Percentiles rank a stretch among this genome's conserved stretches.
Evolutionary conservation across 2,113 vertebrate species (phyloP).

Genomic region (Pelusios castaneus): DNA sequence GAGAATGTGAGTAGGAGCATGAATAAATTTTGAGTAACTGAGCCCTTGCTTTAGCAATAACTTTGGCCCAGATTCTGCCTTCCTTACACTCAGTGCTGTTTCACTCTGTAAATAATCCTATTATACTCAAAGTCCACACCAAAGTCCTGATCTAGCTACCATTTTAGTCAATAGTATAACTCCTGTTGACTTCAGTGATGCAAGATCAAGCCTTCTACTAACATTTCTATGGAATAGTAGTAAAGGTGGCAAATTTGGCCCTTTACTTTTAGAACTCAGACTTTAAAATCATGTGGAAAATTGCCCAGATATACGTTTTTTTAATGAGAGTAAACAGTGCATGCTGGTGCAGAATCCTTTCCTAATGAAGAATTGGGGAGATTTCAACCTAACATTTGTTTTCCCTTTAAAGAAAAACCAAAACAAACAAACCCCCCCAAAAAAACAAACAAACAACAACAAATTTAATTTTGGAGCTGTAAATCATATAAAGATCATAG

Average conservation of each 20-base stretch:
- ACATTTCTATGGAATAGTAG: neutral
- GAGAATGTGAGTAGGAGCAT: neutral
- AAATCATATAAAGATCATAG: neutral
- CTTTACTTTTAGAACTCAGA: neutral
- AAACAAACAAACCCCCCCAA: too few relatives aligned
- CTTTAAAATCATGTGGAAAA: neutral
- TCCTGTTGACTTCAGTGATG: neutral
- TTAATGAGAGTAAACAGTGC: neutral
- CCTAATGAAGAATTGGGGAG: neutral
- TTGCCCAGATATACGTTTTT: neutral
- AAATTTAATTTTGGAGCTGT: neutral
- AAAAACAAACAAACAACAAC: too few relatives aligned
- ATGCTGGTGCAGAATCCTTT: neutral
- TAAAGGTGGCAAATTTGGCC: neutral
- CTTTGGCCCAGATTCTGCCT: neutral
- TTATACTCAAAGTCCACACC: neutral
- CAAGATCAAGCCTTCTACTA: neutral
- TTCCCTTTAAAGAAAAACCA: too few relatives aligned
- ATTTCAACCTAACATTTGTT: neutral
- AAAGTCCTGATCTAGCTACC: neutral
- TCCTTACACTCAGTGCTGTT: fast-evolving
- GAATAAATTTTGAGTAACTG: neutral
- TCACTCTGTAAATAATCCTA: neutral
- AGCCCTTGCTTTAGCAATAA: neutral
- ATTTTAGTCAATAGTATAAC: neutral